Evolutionary conservation across 1,140 invertebrate species (phyloP), one percentile per base, ranked within the genome.

Genomic region (Anoplophora glabripennis): DNA sequence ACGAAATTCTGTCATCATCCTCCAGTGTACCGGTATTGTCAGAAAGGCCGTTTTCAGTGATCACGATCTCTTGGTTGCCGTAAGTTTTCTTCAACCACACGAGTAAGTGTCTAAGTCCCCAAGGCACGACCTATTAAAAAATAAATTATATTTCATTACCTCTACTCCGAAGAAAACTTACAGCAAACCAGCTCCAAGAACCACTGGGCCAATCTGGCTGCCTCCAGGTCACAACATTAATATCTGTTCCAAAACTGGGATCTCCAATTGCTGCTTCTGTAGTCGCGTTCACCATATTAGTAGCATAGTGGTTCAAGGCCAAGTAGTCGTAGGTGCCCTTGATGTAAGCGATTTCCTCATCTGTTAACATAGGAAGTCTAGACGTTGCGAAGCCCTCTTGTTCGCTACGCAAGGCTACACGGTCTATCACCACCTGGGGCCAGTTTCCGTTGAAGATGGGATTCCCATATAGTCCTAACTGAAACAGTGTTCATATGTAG

Each of bases 391-490:
- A 75, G 7, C 76, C 76, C 70, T 81, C 71, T 1, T 59, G 46
- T 37, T 55, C 45, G 59, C 79, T 81, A 9, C 77, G 76, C n/a
- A 72, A 53, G 4, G 56, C 66, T 15, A 84, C 71, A 1, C 56
- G 18, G 14, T 72, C 62, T 61, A 76, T 78, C 71, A 84, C 74
- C 0, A 74, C 37, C 49, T 74, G 57, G 0, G 83, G 83, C 72
- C 81, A 84, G 21, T 81, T 78, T 0, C 83, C 83, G 0, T 72
- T 75, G 58, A 74, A 78, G 8, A 84, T 72, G 3, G 82, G 78
- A 63, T 81, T 72, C 0, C 77, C 66, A 41, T 78, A 18, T 65
- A 63, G 21, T 3, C 21, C 21, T 5, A 28, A 28, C 77, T 81
- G 67, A 34, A 67, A 74, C n/a, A n/a, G n/a, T n/a, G n/a, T n/a